A percentile compares a stretch with the other conserved stretches of the same genome.
Evolutionary conservation across 2,888 invertebrate species (phyloP).

Genomic region (Opisthograptis luteolata): DNA sequence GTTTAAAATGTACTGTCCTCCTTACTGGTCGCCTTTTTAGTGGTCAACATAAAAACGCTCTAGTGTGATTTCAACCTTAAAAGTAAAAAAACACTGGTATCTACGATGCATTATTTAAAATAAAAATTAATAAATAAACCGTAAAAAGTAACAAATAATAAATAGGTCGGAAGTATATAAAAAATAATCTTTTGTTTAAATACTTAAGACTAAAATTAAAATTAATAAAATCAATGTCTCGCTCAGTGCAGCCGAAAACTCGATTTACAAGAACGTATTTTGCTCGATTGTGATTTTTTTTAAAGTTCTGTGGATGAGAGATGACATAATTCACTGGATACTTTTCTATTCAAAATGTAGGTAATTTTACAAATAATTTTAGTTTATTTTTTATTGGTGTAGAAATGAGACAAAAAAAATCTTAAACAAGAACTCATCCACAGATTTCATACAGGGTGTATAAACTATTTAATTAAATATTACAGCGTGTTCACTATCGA

Average conservation of each 20-base stretch:
- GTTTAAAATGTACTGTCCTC: too few relatives aligned
- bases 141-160: slow-evolving; percentile 70
- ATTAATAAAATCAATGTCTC: slow-evolving; percentile 42
- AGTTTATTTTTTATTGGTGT: too few relatives aligned
- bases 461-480: too few relatives aligned
- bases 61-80: slow-evolving; percentile 10
- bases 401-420: too few relatives aligned
- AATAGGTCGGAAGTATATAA: slow-evolving; percentile 76
- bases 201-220: slow-evolving; percentile 60
- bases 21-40: background rate
- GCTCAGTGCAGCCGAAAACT: slow-evolving; percentile 32
- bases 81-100: slow-evolving; percentile 56
- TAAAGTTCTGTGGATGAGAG: background rate
- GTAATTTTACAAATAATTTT: too few relatives aligned
- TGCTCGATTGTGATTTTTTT: too few relatives aligned
- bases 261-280: too few relatives aligned
- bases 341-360: too few relatives aligned
- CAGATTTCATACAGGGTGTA: too few relatives aligned
- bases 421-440: too few relatives aligned
- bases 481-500: too few relatives aligned
- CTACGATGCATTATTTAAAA: slow-evolving; percentile 44
- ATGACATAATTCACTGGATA: too few relatives aligned
- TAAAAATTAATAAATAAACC: slow-evolving; percentile 46
- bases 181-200: slow-evolving; percentile 73
- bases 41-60: background rate